Evolutionary conservation across 1,140 invertebrate species (phyloP).

Genomic region (Bactericera cockerelli): DNA sequence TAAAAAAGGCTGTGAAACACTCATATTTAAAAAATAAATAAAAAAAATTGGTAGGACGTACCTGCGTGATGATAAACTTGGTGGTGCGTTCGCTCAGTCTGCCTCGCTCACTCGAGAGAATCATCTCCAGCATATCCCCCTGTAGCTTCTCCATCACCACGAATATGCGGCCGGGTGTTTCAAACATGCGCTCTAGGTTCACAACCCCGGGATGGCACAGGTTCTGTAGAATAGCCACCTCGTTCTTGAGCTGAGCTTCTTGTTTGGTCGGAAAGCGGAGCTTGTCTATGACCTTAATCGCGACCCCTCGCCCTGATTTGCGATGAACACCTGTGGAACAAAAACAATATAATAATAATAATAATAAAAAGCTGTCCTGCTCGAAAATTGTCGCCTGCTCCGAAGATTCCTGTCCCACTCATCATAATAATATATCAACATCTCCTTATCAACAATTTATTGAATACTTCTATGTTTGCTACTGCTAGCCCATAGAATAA

Average conservation of each 20-base stretch:
- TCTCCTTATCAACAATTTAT: too few relatives aligned
- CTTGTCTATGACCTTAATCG: constrained; percentile 98
- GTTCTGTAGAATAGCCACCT: constrained; percentile 94
- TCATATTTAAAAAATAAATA: too few relatives aligned
- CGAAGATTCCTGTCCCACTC: too few relatives aligned
- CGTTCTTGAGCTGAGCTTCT: constrained; percentile 95
- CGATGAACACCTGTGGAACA: constrained; percentile 68
- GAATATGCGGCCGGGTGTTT: constrained; percentile 87
- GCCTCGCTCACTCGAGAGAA: constrained; percentile 78
- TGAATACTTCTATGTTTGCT: too few relatives aligned
- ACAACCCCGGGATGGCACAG: constrained; percentile 80
- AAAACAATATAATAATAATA: too few relatives aligned
- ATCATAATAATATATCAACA: too few relatives aligned
- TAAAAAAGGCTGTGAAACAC: too few relatives aligned
- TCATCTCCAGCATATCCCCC: constrained; percentile 99
- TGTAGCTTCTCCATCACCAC: constrained; percentile 86
- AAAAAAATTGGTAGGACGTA: too few relatives aligned
- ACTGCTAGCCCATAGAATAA: too few relatives aligned
- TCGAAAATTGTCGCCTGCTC: too few relatives aligned
- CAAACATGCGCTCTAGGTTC: constrained; percentile 94
- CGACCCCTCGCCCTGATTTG: constrained; percentile 68
- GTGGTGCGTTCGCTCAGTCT: constrained; percentile 85
- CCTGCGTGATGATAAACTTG: constrained; percentile 91
- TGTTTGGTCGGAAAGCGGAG: constrained; percentile 96
- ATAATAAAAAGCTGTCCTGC: too few relatives aligned